A percentile compares a stretch with the other conserved stretches of the same genome.
Evolutionary conservation across 2,888 invertebrate species (phyloP).

Genomic region (Papilio protenor): DNA sequence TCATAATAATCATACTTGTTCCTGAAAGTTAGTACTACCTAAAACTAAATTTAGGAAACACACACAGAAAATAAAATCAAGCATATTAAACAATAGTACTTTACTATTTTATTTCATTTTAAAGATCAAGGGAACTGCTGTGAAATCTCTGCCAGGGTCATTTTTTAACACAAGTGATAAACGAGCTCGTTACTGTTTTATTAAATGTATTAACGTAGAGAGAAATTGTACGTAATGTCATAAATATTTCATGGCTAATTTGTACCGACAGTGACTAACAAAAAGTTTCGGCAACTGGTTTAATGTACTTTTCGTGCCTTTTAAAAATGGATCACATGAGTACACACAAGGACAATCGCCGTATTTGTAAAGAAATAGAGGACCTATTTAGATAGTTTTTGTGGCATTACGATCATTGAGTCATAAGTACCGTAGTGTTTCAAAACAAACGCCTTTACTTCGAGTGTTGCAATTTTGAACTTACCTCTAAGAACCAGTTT

Average conservation of each 20-base stretch:
- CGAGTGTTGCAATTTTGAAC: background rate
- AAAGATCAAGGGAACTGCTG: background rate
- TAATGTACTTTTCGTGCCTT: constrained; percentile 33
- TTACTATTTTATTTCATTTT: background rate
- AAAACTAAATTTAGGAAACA: background rate
- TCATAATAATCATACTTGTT: too few species aligned
- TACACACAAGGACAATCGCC: background rate
- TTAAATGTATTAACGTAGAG: constrained; percentile 40
- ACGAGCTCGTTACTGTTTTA: constrained; percentile 43
- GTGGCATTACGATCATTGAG: background rate
- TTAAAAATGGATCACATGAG: background rate
- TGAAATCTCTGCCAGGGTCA: constrained; percentile 21
- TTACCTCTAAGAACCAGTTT: background rate
- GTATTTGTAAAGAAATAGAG: background rate
- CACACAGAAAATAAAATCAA: background rate
- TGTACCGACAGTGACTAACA: constrained; percentile 34
- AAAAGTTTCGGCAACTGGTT: constrained; percentile 27
- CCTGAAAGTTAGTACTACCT: background rate
- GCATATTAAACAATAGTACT: background rate
- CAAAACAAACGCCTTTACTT: background rate
- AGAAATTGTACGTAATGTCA: constrained; percentile 39
- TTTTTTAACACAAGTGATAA: constrained; percentile 40
- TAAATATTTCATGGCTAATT: constrained; percentile 44
- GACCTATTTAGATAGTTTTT: background rate
- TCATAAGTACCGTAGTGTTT: background rate